Conservation (phyloP, 2,113 vertebrate genomes). For the human (Homo sapiens) region GRCh38 chr18:22524501-22525000, state of each 20-base stretch:
- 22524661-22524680: not conserved
- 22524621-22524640: not conserved
- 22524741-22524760: conserved; percentile 24
- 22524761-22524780: conserved; percentile 16
- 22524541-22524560: not conserved
- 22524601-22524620: not conserved
- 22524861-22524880: not conserved
- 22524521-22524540: not conserved
- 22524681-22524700: not conserved
- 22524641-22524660: not conserved
- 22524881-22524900: not conserved
- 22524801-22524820: not conserved
- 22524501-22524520: not conserved
- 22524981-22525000: conserved; percentile 22
- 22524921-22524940: not conserved
- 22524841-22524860: not conserved
- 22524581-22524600: not conserved
- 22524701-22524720: not conserved
- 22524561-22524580: not conserved
- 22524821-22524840: not conserved
- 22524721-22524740: not conserved
- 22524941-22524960: conserved; percentile 16
- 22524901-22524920: not conserved
- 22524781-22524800: not conserved
- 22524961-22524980: conserved; percentile 63